Percentiles rank a stretch among this genome's conserved stretches.
These are phyloP conservation scores for Gymnocypris eckloni DNA, from an alignment of 2,797 vertebrate genomes.

Conservation along the genomic window DNA sequence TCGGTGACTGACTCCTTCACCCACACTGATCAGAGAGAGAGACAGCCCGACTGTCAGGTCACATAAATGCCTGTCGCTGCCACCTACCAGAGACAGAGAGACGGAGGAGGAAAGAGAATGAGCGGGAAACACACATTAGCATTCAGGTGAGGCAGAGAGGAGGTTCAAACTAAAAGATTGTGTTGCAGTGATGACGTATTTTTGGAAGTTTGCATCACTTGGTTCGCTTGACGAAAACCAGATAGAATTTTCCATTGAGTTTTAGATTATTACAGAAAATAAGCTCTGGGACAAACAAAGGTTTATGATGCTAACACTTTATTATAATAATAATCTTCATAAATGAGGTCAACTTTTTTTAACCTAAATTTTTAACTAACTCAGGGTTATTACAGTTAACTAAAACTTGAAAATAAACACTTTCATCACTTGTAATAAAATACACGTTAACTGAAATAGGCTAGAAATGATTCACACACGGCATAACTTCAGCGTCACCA, in stretches of 20 bases:
- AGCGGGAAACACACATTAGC: neutral
- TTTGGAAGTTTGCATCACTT: neutral
- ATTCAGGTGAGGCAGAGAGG: constrained; percentile 13
- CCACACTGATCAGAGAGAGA: constrained; percentile 15
- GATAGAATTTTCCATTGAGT: neutral
- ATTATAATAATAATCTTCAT: neutral
- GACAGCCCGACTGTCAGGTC: constrained; percentile 18
- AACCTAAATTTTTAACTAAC: neutral
- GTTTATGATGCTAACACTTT: neutral
- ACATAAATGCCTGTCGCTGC: constrained; percentile 21
- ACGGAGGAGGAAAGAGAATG: constrained; percentile 21
- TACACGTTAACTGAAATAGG: neutral
- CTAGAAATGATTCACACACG: neutral
- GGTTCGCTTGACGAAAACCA: neutral
- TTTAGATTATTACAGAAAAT: neutral
- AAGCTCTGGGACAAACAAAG: neutral
- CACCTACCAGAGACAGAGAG: neutral
- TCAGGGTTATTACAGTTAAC: neutral
- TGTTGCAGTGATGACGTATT: neutral
- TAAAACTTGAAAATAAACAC: neutral
- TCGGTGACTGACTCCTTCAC: constrained; percentile 20
- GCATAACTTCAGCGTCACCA: too few relatives aligned
- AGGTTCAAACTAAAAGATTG: neutral
- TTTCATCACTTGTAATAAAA: neutral
- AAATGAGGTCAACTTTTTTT: neutral